Conservation (phyloP, 2,113 vertebrate genomes). For the Narcine bancroftii region DNA sequence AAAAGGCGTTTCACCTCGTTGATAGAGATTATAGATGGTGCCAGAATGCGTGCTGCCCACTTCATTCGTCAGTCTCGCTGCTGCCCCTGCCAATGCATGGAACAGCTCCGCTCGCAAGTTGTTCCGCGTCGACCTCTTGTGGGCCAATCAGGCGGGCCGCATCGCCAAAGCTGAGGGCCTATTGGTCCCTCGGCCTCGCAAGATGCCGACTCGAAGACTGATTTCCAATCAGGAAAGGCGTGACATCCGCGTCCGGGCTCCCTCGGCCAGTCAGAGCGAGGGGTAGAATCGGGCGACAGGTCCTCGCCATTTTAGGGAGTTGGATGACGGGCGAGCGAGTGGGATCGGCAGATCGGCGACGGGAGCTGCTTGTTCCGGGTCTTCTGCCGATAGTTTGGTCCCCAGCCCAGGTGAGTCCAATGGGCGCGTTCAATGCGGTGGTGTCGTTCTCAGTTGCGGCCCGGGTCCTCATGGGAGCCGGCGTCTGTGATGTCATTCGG, state of each 20-base stretch:
- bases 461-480: not conserved
- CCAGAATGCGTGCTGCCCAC: no score
- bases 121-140: not conserved
- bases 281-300: not conserved
- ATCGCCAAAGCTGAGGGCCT: no score
- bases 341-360: not conserved
- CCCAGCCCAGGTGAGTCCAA: not conserved
- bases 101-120: not conserved
- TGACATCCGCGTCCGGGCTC: not conserved
- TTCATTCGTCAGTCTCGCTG: not conserved
- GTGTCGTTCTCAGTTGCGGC: not conserved
- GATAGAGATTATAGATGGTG: no score
- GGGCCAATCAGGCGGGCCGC: not conserved
- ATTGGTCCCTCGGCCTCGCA: not conserved
- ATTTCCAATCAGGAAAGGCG: not conserved
- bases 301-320: not conserved
- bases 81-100: not conserved
- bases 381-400: not conserved
- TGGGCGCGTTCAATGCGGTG: not conserved
- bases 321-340: not conserved
- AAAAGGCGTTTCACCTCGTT: no score
- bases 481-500: not conserved
- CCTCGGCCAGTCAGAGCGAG: not conserved
- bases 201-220: not conserved
- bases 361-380: not conserved